Evolutionary conservation across 1,140 invertebrate genomes (phyloP), one percentile per base, ranked within the genome.

Genomic region (Centruroides sculpturatus): DNA sequence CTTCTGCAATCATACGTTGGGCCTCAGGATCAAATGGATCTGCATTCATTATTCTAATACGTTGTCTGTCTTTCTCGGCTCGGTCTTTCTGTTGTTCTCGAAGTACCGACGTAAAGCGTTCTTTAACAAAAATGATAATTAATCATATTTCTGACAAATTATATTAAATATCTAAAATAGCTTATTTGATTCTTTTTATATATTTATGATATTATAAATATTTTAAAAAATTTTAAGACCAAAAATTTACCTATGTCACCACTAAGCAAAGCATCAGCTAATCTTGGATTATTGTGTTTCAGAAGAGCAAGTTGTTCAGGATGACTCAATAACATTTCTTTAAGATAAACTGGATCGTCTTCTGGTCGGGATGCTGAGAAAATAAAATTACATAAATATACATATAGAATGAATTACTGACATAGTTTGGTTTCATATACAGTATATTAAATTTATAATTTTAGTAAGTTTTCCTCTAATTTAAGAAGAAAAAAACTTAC

Each of bases 11-110:
- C 59, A 95, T 78, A 66, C 84, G 79, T 73, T 98, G 94, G 0
- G 91, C 89, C 74, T 95, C 92, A 3, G 88, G 83, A 75, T 97
- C 92, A 75, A 98, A 97, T 1, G 92, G 92, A 80, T 96, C 87
- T 2, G 92, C 90, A 67, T 84, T 86, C 74, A 96, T 82, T 82
- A 98, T 87, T 70, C 85, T 81, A 23, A 90, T 77, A 67, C 88
- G 79, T 71, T 92, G 88, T 69, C 83, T 79, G 67, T 96, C 85
- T 35, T 86, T 75, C 68, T 90, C 85, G 66, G 84, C 83, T 35
- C 83, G 82, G 64, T 82, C 76, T 64, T 91, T 83, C 75, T 93
- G 87, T 57, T 69, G 66, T 72, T 92, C 86, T 62, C 78, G 78
- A 9, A 97, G 80, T 41, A 94, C 85, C 55, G 79, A 80, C 4